Evolutionary conservation across 2,113 vertebrate genomes (phyloP).

Genomic region (Myrmecophaga tridactyla): DNA sequence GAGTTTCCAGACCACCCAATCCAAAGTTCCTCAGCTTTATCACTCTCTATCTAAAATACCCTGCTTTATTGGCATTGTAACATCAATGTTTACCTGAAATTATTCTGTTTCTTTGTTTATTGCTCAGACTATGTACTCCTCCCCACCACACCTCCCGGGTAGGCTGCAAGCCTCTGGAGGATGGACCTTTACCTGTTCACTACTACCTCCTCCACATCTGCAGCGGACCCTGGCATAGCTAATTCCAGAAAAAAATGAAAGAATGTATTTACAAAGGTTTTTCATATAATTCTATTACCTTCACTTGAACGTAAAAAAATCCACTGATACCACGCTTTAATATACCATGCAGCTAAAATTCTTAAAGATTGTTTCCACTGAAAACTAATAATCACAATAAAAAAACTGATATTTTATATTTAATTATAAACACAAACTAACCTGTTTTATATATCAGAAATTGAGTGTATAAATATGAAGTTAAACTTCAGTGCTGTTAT

Average conservation of each 20-base stretch:
- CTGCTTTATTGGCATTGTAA: neutral
- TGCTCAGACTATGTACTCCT: neutral
- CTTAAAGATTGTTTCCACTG: neutral
- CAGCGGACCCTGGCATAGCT: neutral
- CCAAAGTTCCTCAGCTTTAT: neutral
- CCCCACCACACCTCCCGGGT: neutral
- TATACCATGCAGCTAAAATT: neutral
- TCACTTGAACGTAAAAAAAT: neutral
- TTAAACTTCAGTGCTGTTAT: constrained; percentile 6
- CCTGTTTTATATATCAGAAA: constrained; percentile 8
- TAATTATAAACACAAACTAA: constrained; percentile 28
- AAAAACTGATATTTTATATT: neutral
- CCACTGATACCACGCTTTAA: neutral
- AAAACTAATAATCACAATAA: neutral
- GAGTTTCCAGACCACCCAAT: neutral
- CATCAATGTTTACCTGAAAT: neutral
- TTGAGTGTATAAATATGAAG: neutral
- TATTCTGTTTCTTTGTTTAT: neutral
- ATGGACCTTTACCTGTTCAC: neutral
- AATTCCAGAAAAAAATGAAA: neutral
- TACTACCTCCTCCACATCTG: neutral
- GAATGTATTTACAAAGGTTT: neutral
- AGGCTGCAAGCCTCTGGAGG: neutral
- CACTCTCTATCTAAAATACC: neutral
- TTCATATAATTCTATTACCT: neutral